Base-by-base conservation (phyloP, 2,797 vertebrate genomes). In the Poecilia picta region DNA sequence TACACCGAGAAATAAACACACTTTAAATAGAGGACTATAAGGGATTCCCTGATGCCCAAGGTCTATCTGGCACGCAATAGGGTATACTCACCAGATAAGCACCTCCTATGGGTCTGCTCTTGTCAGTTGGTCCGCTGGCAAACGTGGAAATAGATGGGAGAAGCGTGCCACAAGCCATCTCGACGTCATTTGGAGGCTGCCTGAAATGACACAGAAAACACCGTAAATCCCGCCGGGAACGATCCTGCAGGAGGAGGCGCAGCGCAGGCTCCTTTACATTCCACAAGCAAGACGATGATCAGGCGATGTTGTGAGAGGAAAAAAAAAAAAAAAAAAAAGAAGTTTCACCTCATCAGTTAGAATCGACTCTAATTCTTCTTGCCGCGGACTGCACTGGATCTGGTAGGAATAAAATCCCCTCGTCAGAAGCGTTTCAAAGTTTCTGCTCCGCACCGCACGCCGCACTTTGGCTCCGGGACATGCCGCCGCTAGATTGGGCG, bases 111-210 rank as follows among this genome's bases (percentile, higher is more conserved):
- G 95, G 86, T 91, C 96, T 97, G 87, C 96, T 97, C 92, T 96
- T 97, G 92, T 95, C 93, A 78, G 94, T 89, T 81, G 97, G 93
- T 85, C 95, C 95, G 91, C 96, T 96, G 91, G 97, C 95, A 87
- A 99, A 99, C 86, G 97, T 98, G 91, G 98, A 96, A 92, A 99
- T 98, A 82, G 98, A 98, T 36, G 98, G 98, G 87, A 99, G 95
- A 79, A 98, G 96, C 8, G 98, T 97, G 85, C 97, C 96, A 91
- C 97, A 96, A 89, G 98, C 97, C 98, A 99, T 99, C 93, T 98
- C 97, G 91, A 96, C 96, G 93, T 98, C 98, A 95, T 96, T 97
- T 91, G 96, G 95, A 93, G 97, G 97, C 95, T 97, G 97, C 97
- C 97, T 98, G 95, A 77, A 91, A 91, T 76, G 25, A 80, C 82